Base-by-base conservation (phyloP, 2,113 vertebrate species). In the Ellobius talpinus region DNA sequence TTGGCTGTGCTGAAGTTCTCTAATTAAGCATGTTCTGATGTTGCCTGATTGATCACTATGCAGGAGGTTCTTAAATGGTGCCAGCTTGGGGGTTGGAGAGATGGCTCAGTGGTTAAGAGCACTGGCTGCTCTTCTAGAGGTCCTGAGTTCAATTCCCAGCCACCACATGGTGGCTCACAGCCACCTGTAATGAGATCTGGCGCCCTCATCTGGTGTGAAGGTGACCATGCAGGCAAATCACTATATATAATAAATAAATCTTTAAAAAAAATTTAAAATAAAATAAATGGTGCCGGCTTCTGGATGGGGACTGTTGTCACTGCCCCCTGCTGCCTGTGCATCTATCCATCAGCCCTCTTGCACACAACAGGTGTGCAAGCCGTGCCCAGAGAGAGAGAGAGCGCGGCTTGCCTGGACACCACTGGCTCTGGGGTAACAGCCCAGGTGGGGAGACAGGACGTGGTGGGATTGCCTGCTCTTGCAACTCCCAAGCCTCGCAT, bases 51-150 rank as follows among this genome's bases (percentile, higher is more conserved):
- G 88, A 10, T 58, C 68, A 31, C 16, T 13, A 52, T 42, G 5
- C 0, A 1, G 0, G 73, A 36, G 11, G 61, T 0, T 0, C 93
- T 72, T 12, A 42, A 29, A 47, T 11, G 4, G 72, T 4, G 33
- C 61, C 91, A 66, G 93, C 72, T 0, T 65, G n/a, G n/a, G n/a
- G n/a, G n/a, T n/a, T n/a, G n/a, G n/a, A n/a, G n/a, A n/a, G n/a
- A n/a, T n/a, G n/a, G n/a, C n/a, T n/a, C n/a, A n/a, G n/a, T n/a
- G n/a, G n/a, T n/a, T n/a, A n/a, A n/a, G n/a, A n/a, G n/a, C n/a
- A n/a, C n/a, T n/a, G n/a, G n/a, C n/a, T n/a, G n/a, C n/a, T n/a
- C n/a, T n/a, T n/a, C n/a, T n/a, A n/a, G n/a, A n/a, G n/a, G n/a
- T n/a, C n/a, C n/a, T n/a, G n/a, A n/a, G n/a, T n/a, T n/a, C n/a